A percentile compares a stretch with the other conserved stretches of the same genome.
phyloP scores from a whole-genome alignment of 2,113 vertebrate genomes.

The Bothrops jararaca region DNA sequence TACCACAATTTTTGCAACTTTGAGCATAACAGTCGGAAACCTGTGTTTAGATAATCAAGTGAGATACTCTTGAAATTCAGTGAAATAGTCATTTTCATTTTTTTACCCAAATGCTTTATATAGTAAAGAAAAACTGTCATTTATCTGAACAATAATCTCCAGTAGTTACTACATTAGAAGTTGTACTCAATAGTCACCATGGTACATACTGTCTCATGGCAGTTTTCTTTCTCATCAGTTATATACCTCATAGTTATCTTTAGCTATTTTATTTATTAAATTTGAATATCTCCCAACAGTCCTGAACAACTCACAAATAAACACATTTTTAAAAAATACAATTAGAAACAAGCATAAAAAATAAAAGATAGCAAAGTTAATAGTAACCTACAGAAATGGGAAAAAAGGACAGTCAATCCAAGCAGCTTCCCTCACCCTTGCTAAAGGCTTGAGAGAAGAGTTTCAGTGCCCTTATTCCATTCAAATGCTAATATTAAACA shows the following conservation, averaged over 20 bases:
- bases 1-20: slow-evolving; percentile 9
- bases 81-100: neutral
- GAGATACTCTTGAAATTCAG: neutral
- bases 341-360: neutral
- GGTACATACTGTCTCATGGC: neutral
- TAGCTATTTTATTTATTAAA: neutral
- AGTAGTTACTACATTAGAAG: neutral
- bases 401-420: neutral
- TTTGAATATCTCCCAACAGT: neutral
- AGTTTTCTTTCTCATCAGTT: neutral
- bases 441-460: neutral
- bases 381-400: neutral
- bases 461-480: neutral
- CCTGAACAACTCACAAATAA: neutral
- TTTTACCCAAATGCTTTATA: neutral
- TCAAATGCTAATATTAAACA: neutral
- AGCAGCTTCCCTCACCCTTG: neutral
- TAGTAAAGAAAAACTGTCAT: neutral
- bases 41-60: neutral
- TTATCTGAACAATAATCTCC: neutral
- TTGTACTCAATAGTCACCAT: neutral
- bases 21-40: neutral
- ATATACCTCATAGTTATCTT: neutral
- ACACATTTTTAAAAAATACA: neutral
- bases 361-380: neutral